Evolutionary conservation across 2,888 invertebrate genomes (phyloP).

Genomic region (Eucera pruinosa): DNA sequence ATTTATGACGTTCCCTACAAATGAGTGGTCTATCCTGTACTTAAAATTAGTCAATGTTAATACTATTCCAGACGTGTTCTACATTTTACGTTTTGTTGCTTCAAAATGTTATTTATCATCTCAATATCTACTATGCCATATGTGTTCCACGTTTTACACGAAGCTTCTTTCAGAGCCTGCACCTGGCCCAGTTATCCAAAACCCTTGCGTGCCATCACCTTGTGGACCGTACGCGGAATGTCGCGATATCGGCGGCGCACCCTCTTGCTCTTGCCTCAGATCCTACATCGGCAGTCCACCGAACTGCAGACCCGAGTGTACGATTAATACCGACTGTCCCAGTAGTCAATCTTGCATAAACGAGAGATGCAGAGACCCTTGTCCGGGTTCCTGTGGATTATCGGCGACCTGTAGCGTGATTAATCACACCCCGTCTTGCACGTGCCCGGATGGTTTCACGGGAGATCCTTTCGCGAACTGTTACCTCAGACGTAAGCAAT

Average conservation of each 20-base stretch:
- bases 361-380: slow-evolving; percentile 91
- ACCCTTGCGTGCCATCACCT: slow-evolving; percentile 88
- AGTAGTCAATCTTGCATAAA: slow-evolving; percentile 91
- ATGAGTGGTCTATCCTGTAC: too few species aligned
- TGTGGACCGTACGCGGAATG: slow-evolving; percentile 87
- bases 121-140: too few species aligned
- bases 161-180: slow-evolving; percentile 37
- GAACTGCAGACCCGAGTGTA: slow-evolving; percentile 89
- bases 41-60: too few species aligned
- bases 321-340: slow-evolving; percentile 90
- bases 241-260: slow-evolving; percentile 84
- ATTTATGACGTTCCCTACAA: too few species aligned
- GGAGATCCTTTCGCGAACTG: slow-evolving; percentile 91
- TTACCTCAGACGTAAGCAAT: slow-evolving; percentile 74
- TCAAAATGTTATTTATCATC: too few species aligned
- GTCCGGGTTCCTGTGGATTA: slow-evolving; percentile 91
- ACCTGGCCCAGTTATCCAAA: slow-evolving; percentile 27
- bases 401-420: slow-evolving; percentile 88
- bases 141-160: neutral
- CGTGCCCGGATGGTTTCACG: slow-evolving; percentile 88
- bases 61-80: neutral
- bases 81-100: too few species aligned
- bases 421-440: slow-evolving; percentile 91
- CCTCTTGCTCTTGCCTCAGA: slow-evolving; percentile 85
- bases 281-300: slow-evolving; percentile 86